These are phyloP conservation scores for Pangasius krempfi DNA, from an alignment of 2,797 vertebrate genomes.

Conservation along the genomic window DNA sequence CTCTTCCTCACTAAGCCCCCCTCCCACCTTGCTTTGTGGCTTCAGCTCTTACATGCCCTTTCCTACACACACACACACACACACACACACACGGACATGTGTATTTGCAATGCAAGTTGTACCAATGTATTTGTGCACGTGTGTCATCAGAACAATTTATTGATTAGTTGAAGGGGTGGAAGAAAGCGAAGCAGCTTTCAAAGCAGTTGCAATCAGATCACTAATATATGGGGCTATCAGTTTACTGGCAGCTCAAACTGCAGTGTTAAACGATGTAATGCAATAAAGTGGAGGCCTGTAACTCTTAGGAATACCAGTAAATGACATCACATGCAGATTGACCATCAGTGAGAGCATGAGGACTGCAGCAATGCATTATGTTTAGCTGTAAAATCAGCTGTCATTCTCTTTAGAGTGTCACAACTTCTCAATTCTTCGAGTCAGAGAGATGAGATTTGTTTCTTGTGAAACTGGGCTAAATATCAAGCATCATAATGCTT, in stretches of 20 bases:
- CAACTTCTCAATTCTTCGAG: background rate
- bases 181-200: background rate
- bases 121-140: conserved; percentile 25
- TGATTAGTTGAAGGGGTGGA: conserved; percentile 42
- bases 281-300: conserved; percentile 36
- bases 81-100: background rate
- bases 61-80: conserved; percentile 1
- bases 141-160: conserved; percentile 46
- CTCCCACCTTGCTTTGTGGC: conserved; percentile 28
- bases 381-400: background rate
- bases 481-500: background rate
- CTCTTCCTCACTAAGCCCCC: conserved; percentile 35
- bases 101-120: background rate
- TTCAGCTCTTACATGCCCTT: conserved; percentile 26
- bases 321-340: conserved; percentile 28
- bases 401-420: background rate
- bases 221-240: conserved; percentile 38
- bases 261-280: conserved; percentile 48
- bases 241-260: conserved; percentile 48
- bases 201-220: conserved; percentile 36
- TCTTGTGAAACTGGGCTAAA: background rate
- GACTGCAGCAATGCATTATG: background rate
- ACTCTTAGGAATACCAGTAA: conserved; percentile 42
- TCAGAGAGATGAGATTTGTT: background rate
- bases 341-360: conserved; percentile 12